Base-by-base conservation (phyloP, 2,888 invertebrate genomes). In the Hedya salicella region DNA sequence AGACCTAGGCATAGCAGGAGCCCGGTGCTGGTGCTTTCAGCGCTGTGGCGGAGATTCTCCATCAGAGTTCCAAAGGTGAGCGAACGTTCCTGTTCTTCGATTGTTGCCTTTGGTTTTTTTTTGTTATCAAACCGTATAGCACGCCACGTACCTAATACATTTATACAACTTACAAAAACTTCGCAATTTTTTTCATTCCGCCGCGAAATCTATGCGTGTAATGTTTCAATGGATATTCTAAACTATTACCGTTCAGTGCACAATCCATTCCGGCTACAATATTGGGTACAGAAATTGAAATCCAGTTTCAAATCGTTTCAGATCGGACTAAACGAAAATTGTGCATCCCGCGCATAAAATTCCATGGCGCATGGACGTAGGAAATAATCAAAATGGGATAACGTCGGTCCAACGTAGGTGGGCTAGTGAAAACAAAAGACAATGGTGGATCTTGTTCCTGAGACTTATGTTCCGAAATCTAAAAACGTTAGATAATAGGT, bases 371-470 rank as follows among this genome's bases (percentile, higher is more conserved):
- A 21, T 14, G 6, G 19, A 39, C 17, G 25, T 6, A 16, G 25
- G 21, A 30, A 30, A 42, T 56, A 56, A 56, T 56, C 25, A 16
- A 42, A 40, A 56, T 16, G 8, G 40, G n/a, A 39, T 54, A 21
- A 25, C 39, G 16, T 40, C 19, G n/a, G 5, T 39, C 13, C 19
- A 36, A 5, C 1, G 17, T 11, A 11, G 44, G 21, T n/a, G 48
- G 21, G 17, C 6, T 1, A 11, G 36, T 36, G 9, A 36, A 36
- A 9, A 13, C 36, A 1, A 36, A 8, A 36, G 6, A 9, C 36
- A 36, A 36, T 11, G 8, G 6, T 9, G 9, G 9, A 9, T 36
- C 25, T 25, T 25, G 6, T 25, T 25, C 25, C 3, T 11, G 2
- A 36, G 36, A 36, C 2, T 11, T 36, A 25, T 4, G 25, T 3